These are phyloP conservation scores for Stichopus chloronotus DNA, from an alignment of 35 echinoderm and acorn worm species.

Conservation along the genomic window DNA sequence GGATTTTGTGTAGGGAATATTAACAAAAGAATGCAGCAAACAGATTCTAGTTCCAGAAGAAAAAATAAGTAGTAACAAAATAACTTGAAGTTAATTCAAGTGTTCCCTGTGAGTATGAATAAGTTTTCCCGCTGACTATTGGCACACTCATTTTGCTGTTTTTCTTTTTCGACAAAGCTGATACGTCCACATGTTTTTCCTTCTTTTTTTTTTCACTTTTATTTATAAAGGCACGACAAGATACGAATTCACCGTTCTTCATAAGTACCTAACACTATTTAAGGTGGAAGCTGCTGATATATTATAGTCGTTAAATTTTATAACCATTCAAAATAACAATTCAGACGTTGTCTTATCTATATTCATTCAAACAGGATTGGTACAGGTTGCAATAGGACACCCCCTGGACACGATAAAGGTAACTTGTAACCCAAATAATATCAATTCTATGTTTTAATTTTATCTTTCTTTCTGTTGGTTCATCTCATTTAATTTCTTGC, in stretches of 20 bases:
- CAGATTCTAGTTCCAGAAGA: too few relatives aligned
- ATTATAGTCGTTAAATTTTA: neutral
- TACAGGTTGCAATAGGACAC: slow-evolving; percentile 16
- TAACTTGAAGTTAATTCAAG: too few relatives aligned
- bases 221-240: neutral
- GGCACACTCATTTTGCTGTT: too few relatives aligned
- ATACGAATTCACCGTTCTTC: neutral
- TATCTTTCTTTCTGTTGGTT: neutral
- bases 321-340: neutral
- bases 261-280: neutral
- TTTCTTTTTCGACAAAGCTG: neutral
- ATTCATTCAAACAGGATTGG: slow-evolving; percentile 7
- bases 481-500: neutral
- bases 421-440: neutral
- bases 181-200: neutral
- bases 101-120: too few relatives aligned
- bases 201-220: neutral
- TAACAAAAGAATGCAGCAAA: too few relatives aligned
- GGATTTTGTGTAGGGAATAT: too few relatives aligned
- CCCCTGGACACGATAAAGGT: slow-evolving; percentile 32
- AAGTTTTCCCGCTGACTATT: too few relatives aligned
- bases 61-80: too few relatives aligned
- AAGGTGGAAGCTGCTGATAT: neutral
- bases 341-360: neutral
- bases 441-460: neutral